These are phyloP conservation scores for Loris lydekkerianus DNA, from an alignment of 2,797 vertebrate species.

Conservation along the genomic window DNA sequence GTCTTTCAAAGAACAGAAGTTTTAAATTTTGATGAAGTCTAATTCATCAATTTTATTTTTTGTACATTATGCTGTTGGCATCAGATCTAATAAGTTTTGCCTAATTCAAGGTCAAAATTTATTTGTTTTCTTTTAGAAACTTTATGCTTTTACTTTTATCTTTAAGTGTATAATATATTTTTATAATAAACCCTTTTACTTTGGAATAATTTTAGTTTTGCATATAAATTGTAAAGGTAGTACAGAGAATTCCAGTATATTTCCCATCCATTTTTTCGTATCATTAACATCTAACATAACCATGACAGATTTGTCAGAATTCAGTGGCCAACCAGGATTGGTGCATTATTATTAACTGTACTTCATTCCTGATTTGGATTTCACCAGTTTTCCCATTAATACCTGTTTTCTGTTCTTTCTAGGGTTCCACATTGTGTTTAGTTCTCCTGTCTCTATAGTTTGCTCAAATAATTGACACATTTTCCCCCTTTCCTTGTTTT, in stretches of 20 bases:
- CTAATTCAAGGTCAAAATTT: neutral
- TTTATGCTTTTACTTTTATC: conserved; percentile 29
- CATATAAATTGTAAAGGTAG: conserved; percentile 42
- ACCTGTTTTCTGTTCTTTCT: conserved; percentile 1
- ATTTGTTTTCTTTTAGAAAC: neutral
- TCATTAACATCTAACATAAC: conserved; percentile 59
- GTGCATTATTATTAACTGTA: conserved; percentile 42
- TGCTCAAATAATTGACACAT: neutral
- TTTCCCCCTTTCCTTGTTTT: neutral
- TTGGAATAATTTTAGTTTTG: conserved; percentile 62
- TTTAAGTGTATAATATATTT: conserved; percentile 43
- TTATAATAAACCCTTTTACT: conserved; percentile 58
- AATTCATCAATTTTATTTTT: conserved; percentile 17
- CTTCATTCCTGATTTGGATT: conserved; percentile 33
- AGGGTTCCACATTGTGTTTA: neutral
- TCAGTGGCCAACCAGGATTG: neutral
- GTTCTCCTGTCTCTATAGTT: neutral
- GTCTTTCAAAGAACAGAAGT: neutral
- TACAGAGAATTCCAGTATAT: conserved; percentile 32
- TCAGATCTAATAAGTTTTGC: neutral
- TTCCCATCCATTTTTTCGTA: conserved; percentile 11
- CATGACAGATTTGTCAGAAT: conserved; percentile 38
- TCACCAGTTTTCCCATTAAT: neutral
- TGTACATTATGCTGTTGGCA: conserved; percentile 16
- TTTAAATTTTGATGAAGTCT: conserved; percentile 28